phyloP scores from a whole-genome alignment of 2,888 invertebrate genomes.

The Pogonocherus hispidulus region DNA sequence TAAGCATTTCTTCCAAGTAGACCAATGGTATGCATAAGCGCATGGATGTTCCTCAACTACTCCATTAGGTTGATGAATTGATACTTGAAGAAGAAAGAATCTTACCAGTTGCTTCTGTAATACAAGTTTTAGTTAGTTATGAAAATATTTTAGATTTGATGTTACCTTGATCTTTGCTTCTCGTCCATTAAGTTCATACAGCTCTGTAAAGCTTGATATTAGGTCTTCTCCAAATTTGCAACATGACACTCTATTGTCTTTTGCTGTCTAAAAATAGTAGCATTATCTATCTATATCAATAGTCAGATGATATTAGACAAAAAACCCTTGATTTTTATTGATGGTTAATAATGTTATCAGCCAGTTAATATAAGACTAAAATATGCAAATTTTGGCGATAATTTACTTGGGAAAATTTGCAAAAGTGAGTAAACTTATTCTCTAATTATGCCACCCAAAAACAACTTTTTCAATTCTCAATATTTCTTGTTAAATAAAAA shows the following conservation, averaged over 20 bases:
- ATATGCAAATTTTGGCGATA: too few species aligned
- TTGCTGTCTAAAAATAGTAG: constrained; percentile 61
- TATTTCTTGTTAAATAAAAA: too few species aligned
- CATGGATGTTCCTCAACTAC: constrained; percentile 58
- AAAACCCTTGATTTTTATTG: too few species aligned
- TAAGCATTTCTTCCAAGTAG: constrained; percentile 67
- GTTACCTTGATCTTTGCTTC: constrained; percentile 56
- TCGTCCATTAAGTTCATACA: constrained; percentile 57
- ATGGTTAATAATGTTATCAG: too few species aligned
- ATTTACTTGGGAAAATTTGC: too few species aligned
- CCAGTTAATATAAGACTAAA: too few species aligned
- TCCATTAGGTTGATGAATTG: constrained; percentile 71
- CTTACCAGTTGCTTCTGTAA: constrained; percentile 67
- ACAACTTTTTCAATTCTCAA: too few species aligned
- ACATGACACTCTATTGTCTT: constrained; percentile 63
- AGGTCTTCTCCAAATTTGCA: constrained; percentile 65
- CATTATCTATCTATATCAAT: too few species aligned
- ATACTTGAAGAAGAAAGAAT: constrained; percentile 70
- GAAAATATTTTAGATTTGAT: neutral
- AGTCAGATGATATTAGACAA: too few species aligned
- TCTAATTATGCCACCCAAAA: too few species aligned
- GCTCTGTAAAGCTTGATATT: constrained; percentile 51
- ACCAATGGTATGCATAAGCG: constrained; percentile 66
- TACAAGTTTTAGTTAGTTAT: neutral
- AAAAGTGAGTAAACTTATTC: too few species aligned